Conservation (phyloP, 2,797 vertebrate species). For the Megalops cyprinoides region DNA sequence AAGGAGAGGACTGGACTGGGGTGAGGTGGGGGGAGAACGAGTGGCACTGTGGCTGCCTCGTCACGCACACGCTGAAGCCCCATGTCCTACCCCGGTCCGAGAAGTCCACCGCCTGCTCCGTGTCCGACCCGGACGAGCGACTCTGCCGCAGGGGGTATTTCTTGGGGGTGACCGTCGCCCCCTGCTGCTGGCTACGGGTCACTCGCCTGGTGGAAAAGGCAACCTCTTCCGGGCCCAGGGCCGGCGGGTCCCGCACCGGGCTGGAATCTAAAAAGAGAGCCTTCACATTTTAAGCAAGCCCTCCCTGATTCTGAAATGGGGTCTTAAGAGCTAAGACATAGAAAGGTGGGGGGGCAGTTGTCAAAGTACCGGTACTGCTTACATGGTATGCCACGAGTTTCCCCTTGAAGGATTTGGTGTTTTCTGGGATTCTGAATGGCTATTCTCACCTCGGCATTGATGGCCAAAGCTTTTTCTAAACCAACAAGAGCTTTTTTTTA, state of each 20-base stretch:
- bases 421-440: neutral
- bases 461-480: neutral
- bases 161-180: slow-evolving; percentile 83
- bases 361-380: too few species aligned
- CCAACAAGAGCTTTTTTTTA: neutral
- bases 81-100: slow-evolving; percentile 77
- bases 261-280: slow-evolving; percentile 73
- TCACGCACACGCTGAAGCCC: slow-evolving; percentile 13
- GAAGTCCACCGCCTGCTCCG: slow-evolving; percentile 83
- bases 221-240: slow-evolving; percentile 79
- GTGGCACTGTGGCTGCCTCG: slow-evolving; percentile 16
- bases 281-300: slow-evolving; percentile 35
- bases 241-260: slow-evolving; percentile 72
- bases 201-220: slow-evolving; percentile 86
- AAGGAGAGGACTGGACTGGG: slow-evolving; percentile 22
- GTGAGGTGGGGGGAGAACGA: slow-evolving; percentile 16
- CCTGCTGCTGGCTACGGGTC: slow-evolving; percentile 94
- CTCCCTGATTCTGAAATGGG: slow-evolving; percentile 19
- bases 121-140: slow-evolving; percentile 91
- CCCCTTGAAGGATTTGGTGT: neutral
- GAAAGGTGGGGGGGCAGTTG: too few species aligned
- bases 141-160: slow-evolving; percentile 92
- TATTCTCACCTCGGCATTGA: neutral
- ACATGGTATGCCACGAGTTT: too few species aligned
- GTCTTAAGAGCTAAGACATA: slow-evolving; percentile 8